phyloP scores from a whole-genome alignment of 2,797 vertebrate genomes.

The Rhinella marina region DNA sequence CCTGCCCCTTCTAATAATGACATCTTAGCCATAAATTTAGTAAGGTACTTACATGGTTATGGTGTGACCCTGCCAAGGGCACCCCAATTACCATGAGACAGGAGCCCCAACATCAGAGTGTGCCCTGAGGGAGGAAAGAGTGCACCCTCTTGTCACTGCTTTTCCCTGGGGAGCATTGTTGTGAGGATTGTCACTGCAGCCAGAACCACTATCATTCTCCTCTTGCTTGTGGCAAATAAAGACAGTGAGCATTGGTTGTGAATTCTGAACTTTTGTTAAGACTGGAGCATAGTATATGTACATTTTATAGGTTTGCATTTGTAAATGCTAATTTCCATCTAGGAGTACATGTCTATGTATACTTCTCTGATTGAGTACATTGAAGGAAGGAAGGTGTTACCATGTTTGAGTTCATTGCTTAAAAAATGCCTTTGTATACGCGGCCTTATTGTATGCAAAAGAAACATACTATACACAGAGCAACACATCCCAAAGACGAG shows the following conservation, averaged over 20 bases:
- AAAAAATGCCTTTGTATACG: neutral
- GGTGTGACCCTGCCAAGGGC: no score
- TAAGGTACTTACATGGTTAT: no score
- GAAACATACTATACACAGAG: constrained; percentile 28
- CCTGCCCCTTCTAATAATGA: no score
- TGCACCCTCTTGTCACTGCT: no score
- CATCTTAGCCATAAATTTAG: no score
- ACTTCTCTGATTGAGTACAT: neutral
- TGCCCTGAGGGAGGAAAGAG: no score
- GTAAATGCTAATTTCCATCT: neutral
- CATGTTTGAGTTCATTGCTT: neutral
- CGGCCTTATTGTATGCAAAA: constrained; percentile 13
- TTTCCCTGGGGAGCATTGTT: no score
- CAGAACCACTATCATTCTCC: no score
- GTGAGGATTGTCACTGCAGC: no score
- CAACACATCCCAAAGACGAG: constrained; percentile 51
- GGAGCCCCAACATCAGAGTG: no score
- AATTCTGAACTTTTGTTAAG: neutral
- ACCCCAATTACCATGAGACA: no score
- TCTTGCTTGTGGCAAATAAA: no score
- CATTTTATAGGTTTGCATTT: neutral
- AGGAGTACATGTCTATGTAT: neutral
- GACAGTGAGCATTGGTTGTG: neutral
- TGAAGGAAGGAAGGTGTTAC: neutral
- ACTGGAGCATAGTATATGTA: neutral